These are phyloP conservation scores for Zaprionus africanus DNA, from an alignment of 1,140 invertebrate species.

Conservation along the genomic window DNA sequence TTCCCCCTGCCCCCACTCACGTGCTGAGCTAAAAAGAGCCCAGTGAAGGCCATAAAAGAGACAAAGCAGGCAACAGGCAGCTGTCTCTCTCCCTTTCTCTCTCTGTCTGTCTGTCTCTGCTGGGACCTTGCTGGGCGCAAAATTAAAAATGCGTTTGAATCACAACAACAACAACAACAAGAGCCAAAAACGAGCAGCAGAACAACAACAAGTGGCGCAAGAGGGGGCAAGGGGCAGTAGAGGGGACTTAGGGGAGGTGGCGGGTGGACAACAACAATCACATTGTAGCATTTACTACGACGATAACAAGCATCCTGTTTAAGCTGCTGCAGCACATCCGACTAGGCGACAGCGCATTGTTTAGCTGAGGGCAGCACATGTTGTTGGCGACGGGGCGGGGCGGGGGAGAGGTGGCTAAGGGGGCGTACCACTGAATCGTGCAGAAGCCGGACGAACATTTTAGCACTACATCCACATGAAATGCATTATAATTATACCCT, in stretches of 20 bases:
- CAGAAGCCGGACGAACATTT: not conserved
- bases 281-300: slow-evolving; percentile 6
- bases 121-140: slow-evolving; percentile 3
- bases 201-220: not conserved
- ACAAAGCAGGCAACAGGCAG: slow-evolving; percentile 6
- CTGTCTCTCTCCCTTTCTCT: not conserved
- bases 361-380: not conserved
- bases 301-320: slow-evolving; percentile 6
- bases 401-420: not conserved
- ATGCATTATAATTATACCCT: slow-evolving; percentile 7
- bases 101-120: not conserved
- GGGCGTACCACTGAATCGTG: not conserved
- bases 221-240: not conserved
- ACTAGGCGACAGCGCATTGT: slow-evolving; percentile 4
- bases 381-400: too few species aligned
- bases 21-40: not conserved
- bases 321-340: slow-evolving; percentile 5
- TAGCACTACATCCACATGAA: slow-evolving; percentile 5
- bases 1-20: not conserved
- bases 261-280: not conserved
- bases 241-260: not conserved
- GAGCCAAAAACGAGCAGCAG: not conserved
- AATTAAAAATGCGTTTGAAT: slow-evolving; percentile 6
- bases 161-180: not conserved
- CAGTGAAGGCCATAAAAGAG: slow-evolving; percentile 1